phyloP scores from a whole-genome alignment of 2,888 invertebrate genomes.

The Anagyrus pseudococci region DNA sequence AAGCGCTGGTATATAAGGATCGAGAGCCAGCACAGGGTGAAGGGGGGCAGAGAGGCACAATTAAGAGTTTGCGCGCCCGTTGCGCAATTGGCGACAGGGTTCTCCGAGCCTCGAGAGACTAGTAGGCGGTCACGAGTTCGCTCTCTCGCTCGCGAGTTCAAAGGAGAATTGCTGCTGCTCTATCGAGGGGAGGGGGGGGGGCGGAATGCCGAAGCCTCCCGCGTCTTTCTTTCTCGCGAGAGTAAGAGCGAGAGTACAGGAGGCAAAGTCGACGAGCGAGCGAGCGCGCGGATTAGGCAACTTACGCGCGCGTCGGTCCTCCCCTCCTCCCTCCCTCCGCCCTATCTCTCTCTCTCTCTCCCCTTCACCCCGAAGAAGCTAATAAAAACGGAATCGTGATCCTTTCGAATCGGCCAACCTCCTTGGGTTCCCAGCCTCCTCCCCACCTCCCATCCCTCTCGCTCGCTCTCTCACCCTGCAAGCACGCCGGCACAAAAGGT shows the following conservation, averaged over 20 bases:
- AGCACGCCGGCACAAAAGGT: slow-evolving; percentile 17
- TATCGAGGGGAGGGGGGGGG: not conserved
- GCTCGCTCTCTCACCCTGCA: slow-evolving; percentile 5
- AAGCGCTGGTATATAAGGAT: no score
- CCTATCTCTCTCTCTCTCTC: no score
- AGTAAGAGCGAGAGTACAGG: no score
- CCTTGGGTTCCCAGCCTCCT: no score
- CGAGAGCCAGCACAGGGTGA: not conserved
- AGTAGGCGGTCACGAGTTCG: slow-evolving; percentile 23
- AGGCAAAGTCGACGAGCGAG: no score
- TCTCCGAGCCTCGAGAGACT: not conserved
- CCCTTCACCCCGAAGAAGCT: slow-evolving; percentile 31
- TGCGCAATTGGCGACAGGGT: slow-evolving; percentile 11
- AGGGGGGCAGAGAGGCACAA: slow-evolving; percentile 23
- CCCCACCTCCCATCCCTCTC: slow-evolving; percentile 33
- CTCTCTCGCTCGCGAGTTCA: slow-evolving; percentile 14
- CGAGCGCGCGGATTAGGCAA: slow-evolving; percentile 43
- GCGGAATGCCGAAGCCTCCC: slow-evolving; percentile 4
- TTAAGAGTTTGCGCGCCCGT: slow-evolving; percentile 30
- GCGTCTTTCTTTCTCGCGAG: slow-evolving; percentile 1
- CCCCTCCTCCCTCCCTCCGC: no score
- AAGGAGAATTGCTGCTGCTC: slow-evolving; percentile 12
- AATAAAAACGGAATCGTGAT: slow-evolving; percentile 49
- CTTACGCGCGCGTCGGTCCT: no score
- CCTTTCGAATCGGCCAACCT: slow-evolving; percentile 43